Evolutionary conservation across 1,140 invertebrate species (phyloP).

Genomic region (Dendrolimus kikuchii): DNA sequence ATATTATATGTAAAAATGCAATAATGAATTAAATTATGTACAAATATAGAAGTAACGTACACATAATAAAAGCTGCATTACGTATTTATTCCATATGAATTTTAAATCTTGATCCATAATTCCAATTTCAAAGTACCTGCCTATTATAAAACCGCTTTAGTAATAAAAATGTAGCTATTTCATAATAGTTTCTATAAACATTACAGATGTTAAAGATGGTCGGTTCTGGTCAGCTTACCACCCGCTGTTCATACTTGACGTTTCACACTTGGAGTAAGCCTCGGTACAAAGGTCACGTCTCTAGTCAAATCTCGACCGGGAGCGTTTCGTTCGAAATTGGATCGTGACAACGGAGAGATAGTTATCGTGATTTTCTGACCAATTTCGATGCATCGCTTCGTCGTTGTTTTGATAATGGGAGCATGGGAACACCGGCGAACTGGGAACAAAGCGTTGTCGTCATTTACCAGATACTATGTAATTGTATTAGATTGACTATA

Average conservation of each 20-base stretch:
- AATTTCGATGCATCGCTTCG: conserved; percentile 50
- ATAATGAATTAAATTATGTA: too few species aligned
- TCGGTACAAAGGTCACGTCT: conserved; percentile 56
- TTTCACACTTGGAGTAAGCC: conserved; percentile 58
- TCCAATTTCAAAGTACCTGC: too few species aligned
- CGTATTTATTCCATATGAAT: too few species aligned
- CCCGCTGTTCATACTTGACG: conserved; percentile 56
- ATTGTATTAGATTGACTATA: too few species aligned
- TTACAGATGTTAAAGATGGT: conserved; percentile 3
- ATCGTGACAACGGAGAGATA: conserved; percentile 66
- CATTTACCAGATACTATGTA: too few species aligned
- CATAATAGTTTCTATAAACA: conserved; percentile 4
- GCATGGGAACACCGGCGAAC: conserved; percentile 44
- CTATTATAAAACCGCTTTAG: too few species aligned
- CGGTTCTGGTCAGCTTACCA: conserved; percentile 31
- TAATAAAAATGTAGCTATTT: conserved; percentile 1
- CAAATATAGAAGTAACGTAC: too few species aligned
- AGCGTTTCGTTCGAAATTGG: conserved; percentile 58
- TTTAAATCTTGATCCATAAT: too few species aligned
- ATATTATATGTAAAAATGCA: too few species aligned
- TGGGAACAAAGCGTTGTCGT: too few species aligned
- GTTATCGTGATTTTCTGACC: conserved; percentile 67
- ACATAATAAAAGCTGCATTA: too few species aligned
- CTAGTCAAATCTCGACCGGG: conserved; percentile 58
- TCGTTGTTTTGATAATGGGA: conserved; percentile 53